A percentile compares a stretch with the other conserved stretches of the same genome.
Evolutionary conservation across 2,888 invertebrate genomes (phyloP).

Genomic region (Rotaria socialis): DNA sequence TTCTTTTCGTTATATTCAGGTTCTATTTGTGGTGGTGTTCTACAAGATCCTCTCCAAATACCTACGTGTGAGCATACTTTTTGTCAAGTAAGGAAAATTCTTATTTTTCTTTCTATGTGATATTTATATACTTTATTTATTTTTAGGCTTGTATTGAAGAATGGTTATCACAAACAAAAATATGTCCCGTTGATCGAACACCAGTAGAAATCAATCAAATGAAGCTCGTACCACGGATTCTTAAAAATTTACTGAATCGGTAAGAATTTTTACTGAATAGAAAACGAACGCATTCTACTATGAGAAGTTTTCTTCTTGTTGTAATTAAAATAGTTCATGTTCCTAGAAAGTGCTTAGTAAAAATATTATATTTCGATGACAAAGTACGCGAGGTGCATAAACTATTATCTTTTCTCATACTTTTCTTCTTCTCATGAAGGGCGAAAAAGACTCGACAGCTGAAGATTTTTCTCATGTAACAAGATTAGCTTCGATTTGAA

Average conservation of each 20-base stretch:
- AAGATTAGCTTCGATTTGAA: too few species aligned
- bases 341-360: too few species aligned
- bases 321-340: too few species aligned
- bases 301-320: too few species aligned
- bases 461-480: too few species aligned
- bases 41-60: constrained; percentile 89
- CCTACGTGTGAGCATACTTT: constrained; percentile 4
- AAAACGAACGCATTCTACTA: too few species aligned
- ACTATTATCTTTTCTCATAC: too few species aligned
- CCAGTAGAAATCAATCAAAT: constrained; percentile 78
- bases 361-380: too few species aligned
- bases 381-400: too few species aligned
- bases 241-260: constrained; percentile 72
- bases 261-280: not conserved
- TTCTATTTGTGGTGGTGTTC: constrained; percentile 87
- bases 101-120: not conserved
- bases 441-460: too few species aligned
- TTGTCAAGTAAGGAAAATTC: not conserved
- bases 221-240: constrained; percentile 83
- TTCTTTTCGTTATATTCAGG: not conserved
- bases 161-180: constrained; percentile 87
- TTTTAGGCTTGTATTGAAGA: constrained; percentile 76
- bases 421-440: too few species aligned
- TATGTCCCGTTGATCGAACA: constrained; percentile 87
- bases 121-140: not conserved